These are phyloP conservation scores for Hyalella azteca DNA, from an alignment of 2,888 invertebrate genomes.

Conservation along the genomic window DNA sequence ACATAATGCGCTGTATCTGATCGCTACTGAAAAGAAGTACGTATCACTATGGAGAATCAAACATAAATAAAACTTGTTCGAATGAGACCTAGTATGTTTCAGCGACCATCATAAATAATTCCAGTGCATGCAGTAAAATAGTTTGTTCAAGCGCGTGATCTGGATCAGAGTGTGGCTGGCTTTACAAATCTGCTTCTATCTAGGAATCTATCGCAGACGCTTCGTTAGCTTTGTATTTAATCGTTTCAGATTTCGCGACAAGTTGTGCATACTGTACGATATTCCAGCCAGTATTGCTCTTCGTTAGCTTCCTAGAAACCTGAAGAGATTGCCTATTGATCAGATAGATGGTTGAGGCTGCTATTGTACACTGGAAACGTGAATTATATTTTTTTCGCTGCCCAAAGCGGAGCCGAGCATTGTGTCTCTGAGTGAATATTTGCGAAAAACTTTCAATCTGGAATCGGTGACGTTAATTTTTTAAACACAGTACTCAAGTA, in stretches of 20 bases:
- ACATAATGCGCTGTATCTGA: constrained; percentile 22
- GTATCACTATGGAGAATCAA: constrained; percentile 24
- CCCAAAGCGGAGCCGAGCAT: too few relatives aligned
- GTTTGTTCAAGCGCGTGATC: constrained; percentile 5
- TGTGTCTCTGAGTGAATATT: too few relatives aligned
- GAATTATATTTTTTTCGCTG: too few relatives aligned
- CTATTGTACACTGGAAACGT: too few relatives aligned
- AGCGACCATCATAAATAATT: constrained; percentile 5
- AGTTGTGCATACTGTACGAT: not conserved
- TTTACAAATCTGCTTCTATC: constrained; percentile 17
- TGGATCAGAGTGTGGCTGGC: constrained; percentile 1
- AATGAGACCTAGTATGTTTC: constrained; percentile 27
- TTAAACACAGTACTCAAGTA: too few relatives aligned
- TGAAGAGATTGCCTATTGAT: not conserved
- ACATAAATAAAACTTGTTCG: constrained; percentile 16
- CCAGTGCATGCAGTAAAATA: not conserved
- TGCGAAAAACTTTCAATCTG: too few relatives aligned
- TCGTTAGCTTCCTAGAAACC: not conserved
- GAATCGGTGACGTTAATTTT: too few relatives aligned
- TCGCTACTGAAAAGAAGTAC: constrained; percentile 1
- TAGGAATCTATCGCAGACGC: not conserved
- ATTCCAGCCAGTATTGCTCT: constrained; percentile 23
- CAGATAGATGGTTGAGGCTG: not conserved
- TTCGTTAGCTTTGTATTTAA: constrained; percentile 33
- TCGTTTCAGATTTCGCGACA: not conserved